Percentiles rank a stretch among this genome's conserved stretches.
Conservation (phyloP, 92 coral and sea anemone species). For the Galaxea fascicularis region DNA sequence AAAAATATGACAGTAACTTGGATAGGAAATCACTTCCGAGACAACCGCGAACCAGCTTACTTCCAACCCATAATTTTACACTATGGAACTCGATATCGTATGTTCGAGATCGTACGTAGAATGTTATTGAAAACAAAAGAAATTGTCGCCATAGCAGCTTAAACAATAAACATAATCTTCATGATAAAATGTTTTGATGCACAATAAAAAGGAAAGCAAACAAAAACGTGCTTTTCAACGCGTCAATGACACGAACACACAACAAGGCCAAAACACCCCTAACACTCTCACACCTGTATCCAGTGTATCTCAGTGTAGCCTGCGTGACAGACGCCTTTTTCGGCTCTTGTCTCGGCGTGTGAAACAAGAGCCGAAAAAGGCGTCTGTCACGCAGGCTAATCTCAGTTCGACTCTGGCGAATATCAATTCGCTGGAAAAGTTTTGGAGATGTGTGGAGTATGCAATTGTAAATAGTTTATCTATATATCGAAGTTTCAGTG, state of each 20-base stretch:
- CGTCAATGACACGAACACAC: background rate
- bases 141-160: constrained; percentile 38
- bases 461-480: no score
- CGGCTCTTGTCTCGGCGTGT: no score
- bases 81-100: constrained; percentile 1
- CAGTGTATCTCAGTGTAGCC: no score
- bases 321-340: no score
- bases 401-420: no score
- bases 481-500: no score
- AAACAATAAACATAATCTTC: background rate
- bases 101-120: constrained; percentile 4
- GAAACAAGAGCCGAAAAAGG: no score
- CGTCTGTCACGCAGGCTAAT: no score
- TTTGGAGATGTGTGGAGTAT: no score
- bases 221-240: background rate
- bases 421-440: no score
- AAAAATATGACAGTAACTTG: background rate
- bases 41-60: background rate
- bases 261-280: background rate
- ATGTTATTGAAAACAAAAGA: constrained; percentile 28
- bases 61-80: background rate
- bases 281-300: background rate
- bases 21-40: background rate
- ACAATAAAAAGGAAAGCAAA: background rate
- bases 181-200: no score